Evolutionary conservation across 2,113 vertebrate genomes (phyloP).

Genomic region (Oplegnathus fasciatus): DNA sequence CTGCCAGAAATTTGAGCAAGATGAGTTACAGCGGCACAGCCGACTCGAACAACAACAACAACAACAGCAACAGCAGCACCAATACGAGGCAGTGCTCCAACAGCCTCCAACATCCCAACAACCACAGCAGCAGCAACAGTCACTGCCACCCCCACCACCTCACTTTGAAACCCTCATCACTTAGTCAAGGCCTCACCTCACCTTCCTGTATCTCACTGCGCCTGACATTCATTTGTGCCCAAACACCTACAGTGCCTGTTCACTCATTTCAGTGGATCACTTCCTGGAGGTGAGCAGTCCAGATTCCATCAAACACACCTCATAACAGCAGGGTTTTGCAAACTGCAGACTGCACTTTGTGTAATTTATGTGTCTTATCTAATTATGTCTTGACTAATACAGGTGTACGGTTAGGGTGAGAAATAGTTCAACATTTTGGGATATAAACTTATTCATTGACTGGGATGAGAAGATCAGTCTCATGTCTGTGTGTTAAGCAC

Average conservation of each 20-base stretch:
- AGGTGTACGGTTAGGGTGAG: too few relatives aligned
- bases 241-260: constrained; percentile 53
- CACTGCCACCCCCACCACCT: constrained; percentile 12
- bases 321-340: background rate
- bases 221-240: constrained; percentile 38
- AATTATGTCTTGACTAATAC: too few relatives aligned
- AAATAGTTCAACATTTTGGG: too few relatives aligned
- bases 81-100: constrained; percentile 30
- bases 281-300: constrained; percentile 72
- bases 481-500: too few relatives aligned
- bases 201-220: background rate
- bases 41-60: constrained; percentile 8
- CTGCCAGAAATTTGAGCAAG: constrained; percentile 78
- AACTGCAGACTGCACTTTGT: background rate
- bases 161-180: constrained; percentile 77
- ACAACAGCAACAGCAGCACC: constrained; percentile 10
- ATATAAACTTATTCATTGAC: too few relatives aligned
- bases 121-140: constrained; percentile 4
- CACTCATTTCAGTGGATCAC: constrained; percentile 44
- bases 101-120: constrained; percentile 19
- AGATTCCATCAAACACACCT: background rate
- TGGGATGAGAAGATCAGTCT: too few relatives aligned
- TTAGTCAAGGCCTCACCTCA: constrained; percentile 42
- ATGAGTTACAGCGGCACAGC: constrained; percentile 56
- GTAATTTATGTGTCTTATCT: background rate